These are phyloP conservation scores for Otocyon megalotis DNA, from an alignment of 2,113 vertebrate genomes.

Conservation along the genomic window DNA sequence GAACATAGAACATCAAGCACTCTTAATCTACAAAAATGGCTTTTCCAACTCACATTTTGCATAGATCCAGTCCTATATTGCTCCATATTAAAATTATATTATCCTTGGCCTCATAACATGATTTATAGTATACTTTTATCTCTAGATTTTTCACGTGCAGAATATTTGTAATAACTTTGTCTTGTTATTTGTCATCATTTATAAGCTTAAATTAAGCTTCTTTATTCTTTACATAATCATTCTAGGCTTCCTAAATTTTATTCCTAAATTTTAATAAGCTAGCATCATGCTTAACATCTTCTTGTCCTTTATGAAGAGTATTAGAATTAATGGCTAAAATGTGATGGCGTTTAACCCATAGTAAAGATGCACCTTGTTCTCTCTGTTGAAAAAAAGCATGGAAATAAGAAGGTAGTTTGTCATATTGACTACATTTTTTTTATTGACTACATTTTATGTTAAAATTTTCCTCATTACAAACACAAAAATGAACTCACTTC, in stretches of 20 bases:
- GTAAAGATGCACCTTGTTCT: background rate
- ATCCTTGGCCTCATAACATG: background rate
- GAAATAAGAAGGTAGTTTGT: background rate
- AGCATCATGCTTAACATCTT: background rate
- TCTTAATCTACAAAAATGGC: background rate
- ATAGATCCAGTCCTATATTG: background rate
- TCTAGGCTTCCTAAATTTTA: background rate
- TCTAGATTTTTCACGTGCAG: background rate
- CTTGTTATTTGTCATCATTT: background rate
- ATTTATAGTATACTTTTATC: background rate
- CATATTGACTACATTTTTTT: background rate
- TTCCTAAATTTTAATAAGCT: background rate
- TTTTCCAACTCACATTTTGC: background rate
- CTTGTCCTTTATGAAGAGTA: background rate
- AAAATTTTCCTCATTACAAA: background rate
- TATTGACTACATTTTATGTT: background rate
- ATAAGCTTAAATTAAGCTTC: conserved; percentile 13
- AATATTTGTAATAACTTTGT: background rate
- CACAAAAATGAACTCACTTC: background rate
- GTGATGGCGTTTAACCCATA: background rate
- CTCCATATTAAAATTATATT: conserved; percentile 1
- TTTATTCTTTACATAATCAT: background rate
- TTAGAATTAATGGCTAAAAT: background rate
- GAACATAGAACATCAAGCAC: background rate
- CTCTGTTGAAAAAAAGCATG: background rate